These are phyloP conservation scores for Dendrocincla fuliginosa DNA, from an alignment of 2,797 vertebrate genomes.

Conservation along the genomic window DNA sequence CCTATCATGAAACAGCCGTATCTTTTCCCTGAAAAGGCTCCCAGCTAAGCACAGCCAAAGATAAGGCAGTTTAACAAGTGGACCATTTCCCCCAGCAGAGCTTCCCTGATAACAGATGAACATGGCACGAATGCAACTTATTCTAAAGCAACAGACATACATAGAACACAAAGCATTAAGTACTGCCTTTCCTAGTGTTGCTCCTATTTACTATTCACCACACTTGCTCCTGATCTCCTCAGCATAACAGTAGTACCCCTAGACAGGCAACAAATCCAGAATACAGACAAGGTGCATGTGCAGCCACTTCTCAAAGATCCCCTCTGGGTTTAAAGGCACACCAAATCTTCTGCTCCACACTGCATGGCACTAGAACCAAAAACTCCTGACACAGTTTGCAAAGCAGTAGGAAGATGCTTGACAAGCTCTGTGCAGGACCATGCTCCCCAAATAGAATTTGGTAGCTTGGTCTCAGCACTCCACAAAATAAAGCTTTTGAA, in stretches of 20 bases:
- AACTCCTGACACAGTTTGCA: background rate
- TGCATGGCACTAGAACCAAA: background rate
- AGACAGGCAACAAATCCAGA: background rate
- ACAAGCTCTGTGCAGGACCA: background rate
- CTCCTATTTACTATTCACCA: background rate
- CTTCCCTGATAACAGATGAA: background rate
- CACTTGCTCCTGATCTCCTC: background rate
- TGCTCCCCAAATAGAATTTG: background rate
- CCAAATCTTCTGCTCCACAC: background rate
- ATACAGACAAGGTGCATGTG: accelerated
- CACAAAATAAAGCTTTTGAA: background rate
- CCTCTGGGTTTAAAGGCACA: accelerated
- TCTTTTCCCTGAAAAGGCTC: background rate
- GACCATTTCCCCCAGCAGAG: background rate
- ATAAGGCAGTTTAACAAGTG: background rate
- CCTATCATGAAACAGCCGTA: accelerated
- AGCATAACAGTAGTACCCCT: background rate
- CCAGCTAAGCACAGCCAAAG: background rate
- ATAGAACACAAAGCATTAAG: background rate
- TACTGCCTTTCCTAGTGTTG: background rate
- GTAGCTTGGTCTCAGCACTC: background rate
- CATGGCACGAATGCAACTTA: accelerated
- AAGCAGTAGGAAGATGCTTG: background rate
- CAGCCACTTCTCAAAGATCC: background rate
- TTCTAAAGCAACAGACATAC: background rate